Conservation (phyloP, 2,888 invertebrate species). For the Pseudococcus longispinus region DNA sequence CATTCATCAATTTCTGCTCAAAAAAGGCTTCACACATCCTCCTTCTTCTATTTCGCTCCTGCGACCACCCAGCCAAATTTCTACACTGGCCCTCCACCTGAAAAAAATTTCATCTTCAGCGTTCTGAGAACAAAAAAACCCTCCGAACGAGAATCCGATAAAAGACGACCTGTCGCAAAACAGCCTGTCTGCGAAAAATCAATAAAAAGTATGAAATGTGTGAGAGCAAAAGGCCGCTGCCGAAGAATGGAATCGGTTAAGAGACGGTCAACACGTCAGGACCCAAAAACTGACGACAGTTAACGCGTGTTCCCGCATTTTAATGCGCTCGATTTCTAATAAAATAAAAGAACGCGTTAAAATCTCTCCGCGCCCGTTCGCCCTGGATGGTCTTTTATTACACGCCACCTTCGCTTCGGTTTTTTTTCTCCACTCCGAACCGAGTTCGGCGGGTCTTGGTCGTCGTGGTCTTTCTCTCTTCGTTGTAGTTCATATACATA, state of each 20-base stretch:
- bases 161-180: conserved; percentile 18
- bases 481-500: background rate
- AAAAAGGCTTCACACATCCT: too few relatives aligned
- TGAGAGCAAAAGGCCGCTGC: background rate
- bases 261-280: conserved; percentile 40
- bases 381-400: background rate
- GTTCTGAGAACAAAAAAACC: background rate
- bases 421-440: background rate
- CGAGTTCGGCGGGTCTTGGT: background rate
- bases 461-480: background rate
- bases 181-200: conserved; percentile 11
- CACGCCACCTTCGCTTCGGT: background rate
- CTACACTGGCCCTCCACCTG: too few relatives aligned
- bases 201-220: conserved; percentile 24
- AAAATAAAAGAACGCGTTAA: conserved; percentile 36
- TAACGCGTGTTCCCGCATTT: conserved; percentile 45
- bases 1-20: too few relatives aligned
- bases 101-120: too few relatives aligned
- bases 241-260: conserved; percentile 25
- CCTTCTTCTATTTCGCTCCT: too few relatives aligned
- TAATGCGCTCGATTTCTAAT: conserved; percentile 36
- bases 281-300: conserved; percentile 28
- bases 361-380: background rate
- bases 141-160: background rate
- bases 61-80: too few relatives aligned